Evolutionary conservation across 2,113 vertebrate genomes (phyloP), one percentile per base, ranked within the genome.

Genomic region (Andinoacara biseriatus): DNA sequence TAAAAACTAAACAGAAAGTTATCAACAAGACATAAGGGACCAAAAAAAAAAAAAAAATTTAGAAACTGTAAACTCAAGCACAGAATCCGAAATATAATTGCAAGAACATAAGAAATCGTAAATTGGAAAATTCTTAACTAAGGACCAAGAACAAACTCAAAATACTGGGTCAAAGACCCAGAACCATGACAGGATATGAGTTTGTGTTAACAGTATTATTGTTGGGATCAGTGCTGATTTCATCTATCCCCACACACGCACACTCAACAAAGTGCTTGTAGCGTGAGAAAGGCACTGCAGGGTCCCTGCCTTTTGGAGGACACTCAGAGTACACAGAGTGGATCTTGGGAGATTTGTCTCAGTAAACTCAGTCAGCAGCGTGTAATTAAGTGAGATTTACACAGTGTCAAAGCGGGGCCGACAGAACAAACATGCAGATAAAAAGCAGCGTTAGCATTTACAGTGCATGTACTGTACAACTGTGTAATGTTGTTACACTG

Each of bases 271-370:
- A 87, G 86, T 58, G 38, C 81, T 86, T 87, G 72, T 90, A 92
- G 93, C 93, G 94, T 96, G 95, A 95, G 95, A 95, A 95, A 90
- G 81, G 84, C 83, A 17, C 85, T 61, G 86, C 69, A 72, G 90
- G 83, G 90, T 86, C 88, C 62, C 77, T 52, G 80, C 63, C 78
- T 88, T 85, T 84, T 81, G 62, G 84, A 90, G 83, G 86, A 90
- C 75, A 89, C 67, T 82, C 87, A 80, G 78, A 84, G 76, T 82
- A 81, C 83, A 93, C 91, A 91, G 75, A 88, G 63, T 74, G 83
- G 58, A 82, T 84, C 94, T 85, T 90, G 14, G 43, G 90, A 82
- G 93, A 87, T 22, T 60, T 29, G 79, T 52, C 43, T 86, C 78
- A 89, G 84, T 93, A 93, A 94, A 93, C 90, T 75, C 77, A 40